phyloP scores from a whole-genome alignment of 1,140 invertebrate species.

The Drosophila quadrilineata region DNA sequence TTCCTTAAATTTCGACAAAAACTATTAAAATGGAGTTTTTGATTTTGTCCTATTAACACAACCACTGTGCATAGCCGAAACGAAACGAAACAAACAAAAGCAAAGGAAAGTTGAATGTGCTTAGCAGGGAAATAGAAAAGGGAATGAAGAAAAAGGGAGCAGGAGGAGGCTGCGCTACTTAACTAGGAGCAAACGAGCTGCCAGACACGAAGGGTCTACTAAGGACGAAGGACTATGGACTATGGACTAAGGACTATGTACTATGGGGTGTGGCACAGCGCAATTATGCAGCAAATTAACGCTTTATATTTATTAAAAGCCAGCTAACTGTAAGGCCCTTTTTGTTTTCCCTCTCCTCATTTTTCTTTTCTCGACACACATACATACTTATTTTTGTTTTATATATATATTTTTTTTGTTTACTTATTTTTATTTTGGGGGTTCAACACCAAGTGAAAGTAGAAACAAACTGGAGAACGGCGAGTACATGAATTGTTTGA shows the following conservation, averaged over 20 bases:
- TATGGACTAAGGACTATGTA: no score
- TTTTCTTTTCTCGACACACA: no score
- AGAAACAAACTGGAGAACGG: slow-evolving; percentile 6
- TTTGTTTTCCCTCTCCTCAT: not conserved
- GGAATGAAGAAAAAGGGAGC: not conserved
- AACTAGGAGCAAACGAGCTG: slow-evolving; percentile 54
- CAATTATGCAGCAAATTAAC: slow-evolving; percentile 79
- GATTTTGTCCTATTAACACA: no score
- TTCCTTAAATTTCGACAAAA: no score
- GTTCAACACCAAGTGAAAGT: slow-evolving; percentile 28
- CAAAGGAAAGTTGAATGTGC: no score
- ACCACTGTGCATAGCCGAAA: slow-evolving; percentile 27
- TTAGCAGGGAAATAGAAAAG: not conserved
- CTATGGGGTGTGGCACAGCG: slow-evolving; percentile 60
- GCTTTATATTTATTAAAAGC: slow-evolving; percentile 79
- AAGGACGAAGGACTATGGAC: no score
- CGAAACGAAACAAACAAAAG: slow-evolving; percentile 11
- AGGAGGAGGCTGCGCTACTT: slow-evolving; percentile 67
- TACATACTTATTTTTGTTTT: no score
- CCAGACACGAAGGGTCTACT: slow-evolving; percentile 49
- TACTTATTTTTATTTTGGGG: slow-evolving; percentile 11
- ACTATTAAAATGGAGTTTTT: no score
- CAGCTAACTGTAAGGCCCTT: slow-evolving; percentile 49
- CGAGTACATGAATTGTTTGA: slow-evolving; percentile 35
- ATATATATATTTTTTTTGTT: not conserved